These are phyloP conservation scores for Pogonomyrmex barbatus DNA, from an alignment of 1,140 invertebrate genomes.

Conservation along the genomic window DNA sequence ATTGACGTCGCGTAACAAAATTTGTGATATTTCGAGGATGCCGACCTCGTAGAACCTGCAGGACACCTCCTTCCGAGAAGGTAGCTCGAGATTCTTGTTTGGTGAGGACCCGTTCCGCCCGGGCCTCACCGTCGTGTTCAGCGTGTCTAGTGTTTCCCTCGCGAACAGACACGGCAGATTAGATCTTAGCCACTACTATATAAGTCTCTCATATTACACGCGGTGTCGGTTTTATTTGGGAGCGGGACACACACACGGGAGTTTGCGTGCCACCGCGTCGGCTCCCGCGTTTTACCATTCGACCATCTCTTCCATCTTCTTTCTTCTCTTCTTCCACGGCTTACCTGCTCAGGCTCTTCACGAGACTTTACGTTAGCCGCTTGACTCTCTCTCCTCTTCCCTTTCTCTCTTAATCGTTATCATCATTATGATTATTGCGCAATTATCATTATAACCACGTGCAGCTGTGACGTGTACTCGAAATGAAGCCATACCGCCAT, in stretches of 20 bases:
- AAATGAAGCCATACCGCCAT: slow-evolving; percentile 77
- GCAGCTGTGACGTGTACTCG: slow-evolving; percentile 66
- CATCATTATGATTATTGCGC: slow-evolving; percentile 75
- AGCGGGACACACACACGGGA: slow-evolving; percentile 64
- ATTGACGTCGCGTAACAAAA: slow-evolving; percentile 52
- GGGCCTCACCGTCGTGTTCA: slow-evolving; percentile 69
- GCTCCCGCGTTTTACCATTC: slow-evolving; percentile 80
- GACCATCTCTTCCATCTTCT: slow-evolving; percentile 8
- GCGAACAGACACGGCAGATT: slow-evolving; percentile 83
- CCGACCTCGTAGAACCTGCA: slow-evolving; percentile 65
- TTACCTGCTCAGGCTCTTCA: slow-evolving; percentile 1
- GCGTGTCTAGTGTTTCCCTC: slow-evolving; percentile 83
- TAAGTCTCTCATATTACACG: slow-evolving; percentile 84
- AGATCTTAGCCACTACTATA: slow-evolving; percentile 84
- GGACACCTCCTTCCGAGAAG: slow-evolving; percentile 72
- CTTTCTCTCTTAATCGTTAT: slow-evolving; percentile 45
- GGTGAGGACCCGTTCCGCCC: slow-evolving; percentile 70
- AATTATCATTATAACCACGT: slow-evolving; percentile 76
- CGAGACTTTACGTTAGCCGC: slow-evolving; percentile 8
- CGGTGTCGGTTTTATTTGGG: slow-evolving; percentile 77
- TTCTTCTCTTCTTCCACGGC: slow-evolving; percentile 25
- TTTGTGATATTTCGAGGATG: slow-evolving; percentile 73
- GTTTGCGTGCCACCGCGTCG: slow-evolving; percentile 77
- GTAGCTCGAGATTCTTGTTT: slow-evolving; percentile 76
- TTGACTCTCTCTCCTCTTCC: slow-evolving; percentile 11